Evolutionary conservation across 35 echinoderm and acorn worm species (phyloP).

Genomic region (Diadema setosum): DNA sequence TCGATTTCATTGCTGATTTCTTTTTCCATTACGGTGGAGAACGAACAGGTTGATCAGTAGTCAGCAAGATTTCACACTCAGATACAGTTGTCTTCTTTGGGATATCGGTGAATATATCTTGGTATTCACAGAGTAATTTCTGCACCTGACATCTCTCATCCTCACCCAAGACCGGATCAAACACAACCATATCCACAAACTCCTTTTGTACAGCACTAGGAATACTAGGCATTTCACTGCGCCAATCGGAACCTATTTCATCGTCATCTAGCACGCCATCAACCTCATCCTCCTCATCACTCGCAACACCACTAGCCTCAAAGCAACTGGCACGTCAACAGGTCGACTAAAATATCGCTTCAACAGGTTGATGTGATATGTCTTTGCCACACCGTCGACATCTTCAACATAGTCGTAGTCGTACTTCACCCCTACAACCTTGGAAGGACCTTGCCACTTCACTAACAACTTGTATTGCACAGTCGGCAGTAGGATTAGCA

Average conservation of each 20-base stretch:
- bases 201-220: neutral
- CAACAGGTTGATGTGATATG: constrained; percentile 58
- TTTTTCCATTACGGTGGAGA: too few species aligned
- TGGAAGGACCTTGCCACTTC: neutral
- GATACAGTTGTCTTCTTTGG: too few species aligned
- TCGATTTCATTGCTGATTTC: too few species aligned
- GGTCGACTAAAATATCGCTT: constrained; percentile 27
- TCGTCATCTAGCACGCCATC: neutral
- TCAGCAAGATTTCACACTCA: too few species aligned
- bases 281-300: neutral
- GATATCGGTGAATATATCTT: too few species aligned
- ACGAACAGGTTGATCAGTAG: too few species aligned
- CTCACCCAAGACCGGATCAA: too few species aligned
- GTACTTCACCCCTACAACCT: neutral
- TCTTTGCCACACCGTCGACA: neutral
- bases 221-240: neutral
- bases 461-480: neutral
- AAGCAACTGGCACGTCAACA: neutral
- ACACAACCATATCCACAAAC: too few species aligned
- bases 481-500: constrained; percentile 27
- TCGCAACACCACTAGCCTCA: neutral
- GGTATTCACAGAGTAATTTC: too few species aligned
- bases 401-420: neutral
- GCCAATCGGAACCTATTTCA: neutral
- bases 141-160: too few species aligned